A percentile compares a stretch with the other conserved stretches of the same genome.
Evolutionary conservation across 2,113 vertebrate genomes (phyloP).

Genomic region (Piprites chloris): DNA sequence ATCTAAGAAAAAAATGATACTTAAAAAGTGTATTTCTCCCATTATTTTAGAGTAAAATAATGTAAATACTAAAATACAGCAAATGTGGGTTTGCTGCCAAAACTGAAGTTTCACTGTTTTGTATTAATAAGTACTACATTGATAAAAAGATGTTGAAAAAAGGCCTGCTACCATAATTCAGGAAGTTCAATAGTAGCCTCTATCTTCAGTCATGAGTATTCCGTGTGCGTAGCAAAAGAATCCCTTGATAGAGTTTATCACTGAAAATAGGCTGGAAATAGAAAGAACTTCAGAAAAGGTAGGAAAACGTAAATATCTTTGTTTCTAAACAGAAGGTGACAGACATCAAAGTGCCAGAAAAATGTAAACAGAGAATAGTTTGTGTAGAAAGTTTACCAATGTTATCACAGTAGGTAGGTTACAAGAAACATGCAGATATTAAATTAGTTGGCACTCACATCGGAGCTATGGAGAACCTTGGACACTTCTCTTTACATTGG

Average conservation of each 20-base stretch:
- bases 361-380: background rate
- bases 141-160: background rate
- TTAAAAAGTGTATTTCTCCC: background rate
- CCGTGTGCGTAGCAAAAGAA: background rate
- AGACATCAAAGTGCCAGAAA: background rate
- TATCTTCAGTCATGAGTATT: background rate
- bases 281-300: background rate
- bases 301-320: background rate
- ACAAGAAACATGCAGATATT: background rate
- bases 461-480: background rate
- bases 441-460: background rate
- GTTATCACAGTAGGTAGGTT: background rate
- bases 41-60: background rate
- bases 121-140: background rate
- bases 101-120: background rate
- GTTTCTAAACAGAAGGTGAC: background rate
- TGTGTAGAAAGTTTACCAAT: background rate
- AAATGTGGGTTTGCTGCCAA: background rate
- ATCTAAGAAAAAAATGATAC: background rate
- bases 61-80: background rate
- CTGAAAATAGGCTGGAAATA: background rate
- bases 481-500: accelerated
- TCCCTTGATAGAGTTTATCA: background rate
- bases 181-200: background rate
- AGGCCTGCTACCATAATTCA: background rate